phyloP scores from a whole-genome alignment of 2,113 vertebrate species.

The Petroica traversi region DNA sequence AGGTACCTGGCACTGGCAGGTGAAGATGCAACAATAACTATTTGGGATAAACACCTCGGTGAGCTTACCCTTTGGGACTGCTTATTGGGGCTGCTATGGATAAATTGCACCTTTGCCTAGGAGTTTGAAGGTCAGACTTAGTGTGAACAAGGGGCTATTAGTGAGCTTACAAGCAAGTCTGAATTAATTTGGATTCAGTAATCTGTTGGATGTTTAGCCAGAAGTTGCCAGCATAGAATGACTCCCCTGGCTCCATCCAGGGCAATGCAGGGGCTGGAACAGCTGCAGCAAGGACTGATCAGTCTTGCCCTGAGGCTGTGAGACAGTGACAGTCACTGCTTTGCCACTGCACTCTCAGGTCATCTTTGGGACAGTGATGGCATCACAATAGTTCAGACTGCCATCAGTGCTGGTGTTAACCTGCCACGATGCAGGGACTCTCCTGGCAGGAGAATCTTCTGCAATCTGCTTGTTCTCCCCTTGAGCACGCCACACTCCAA shows the following conservation, averaged over 20 bases:
- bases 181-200: no score
- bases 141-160: not conserved
- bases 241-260: not conserved
- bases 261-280: not conserved
- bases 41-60: slow-evolving; percentile 84
- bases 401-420: not conserved
- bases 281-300: not conserved
- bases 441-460: not conserved
- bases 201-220: not conserved
- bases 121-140: not conserved
- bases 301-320: accelerated
- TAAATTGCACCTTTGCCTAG: not conserved
- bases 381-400: not conserved
- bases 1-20: slow-evolving; percentile 80
- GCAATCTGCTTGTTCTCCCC: not conserved
- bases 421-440: not conserved
- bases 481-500: not conserved
- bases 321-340: not conserved
- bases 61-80: not conserved
- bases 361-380: not conserved
- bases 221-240: not conserved
- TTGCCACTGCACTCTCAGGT: not conserved
- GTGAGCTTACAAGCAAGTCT: not conserved
- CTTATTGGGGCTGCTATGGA: not conserved
- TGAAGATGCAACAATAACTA: slow-evolving; percentile 73